These are phyloP conservation scores for Tetraneura akinire DNA, from an alignment of 1,140 invertebrate species.

Conservation along the genomic window DNA sequence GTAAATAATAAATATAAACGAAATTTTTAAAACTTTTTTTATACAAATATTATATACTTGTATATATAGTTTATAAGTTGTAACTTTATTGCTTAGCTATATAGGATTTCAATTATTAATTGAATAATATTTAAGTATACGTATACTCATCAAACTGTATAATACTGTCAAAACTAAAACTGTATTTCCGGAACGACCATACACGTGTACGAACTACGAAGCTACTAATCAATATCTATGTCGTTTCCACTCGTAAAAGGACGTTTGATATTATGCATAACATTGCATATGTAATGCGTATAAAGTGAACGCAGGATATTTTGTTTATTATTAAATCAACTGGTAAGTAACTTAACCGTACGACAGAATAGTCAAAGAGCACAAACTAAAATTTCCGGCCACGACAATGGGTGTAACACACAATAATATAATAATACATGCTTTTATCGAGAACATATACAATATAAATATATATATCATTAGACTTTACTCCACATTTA, in stretches of 20 bases:
- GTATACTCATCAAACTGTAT: slow-evolving; percentile 11
- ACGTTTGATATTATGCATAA: neutral
- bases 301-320: neutral
- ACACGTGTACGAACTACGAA: no score
- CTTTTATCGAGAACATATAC: neutral
- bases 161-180: slow-evolving; percentile 33
- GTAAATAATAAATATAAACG: no score
- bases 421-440: neutral
- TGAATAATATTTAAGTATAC: neutral
- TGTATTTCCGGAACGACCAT: neutral
- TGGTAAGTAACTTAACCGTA: neutral
- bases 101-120: no score
- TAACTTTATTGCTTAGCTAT: no score
- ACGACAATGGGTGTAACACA: neutral
- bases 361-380: neutral
- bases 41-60: no score
- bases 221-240: slow-evolving; percentile 10
- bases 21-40: no score
- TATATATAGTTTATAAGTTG: no score
- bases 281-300: no score
- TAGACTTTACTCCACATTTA: neutral
- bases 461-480: neutral
- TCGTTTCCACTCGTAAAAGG: neutral
- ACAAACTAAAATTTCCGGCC: neutral
- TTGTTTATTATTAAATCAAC: slow-evolving; percentile 24